These are phyloP conservation scores for Bombus sylvicola DNA, from an alignment of 1,140 invertebrate species.

Conservation along the genomic window DNA sequence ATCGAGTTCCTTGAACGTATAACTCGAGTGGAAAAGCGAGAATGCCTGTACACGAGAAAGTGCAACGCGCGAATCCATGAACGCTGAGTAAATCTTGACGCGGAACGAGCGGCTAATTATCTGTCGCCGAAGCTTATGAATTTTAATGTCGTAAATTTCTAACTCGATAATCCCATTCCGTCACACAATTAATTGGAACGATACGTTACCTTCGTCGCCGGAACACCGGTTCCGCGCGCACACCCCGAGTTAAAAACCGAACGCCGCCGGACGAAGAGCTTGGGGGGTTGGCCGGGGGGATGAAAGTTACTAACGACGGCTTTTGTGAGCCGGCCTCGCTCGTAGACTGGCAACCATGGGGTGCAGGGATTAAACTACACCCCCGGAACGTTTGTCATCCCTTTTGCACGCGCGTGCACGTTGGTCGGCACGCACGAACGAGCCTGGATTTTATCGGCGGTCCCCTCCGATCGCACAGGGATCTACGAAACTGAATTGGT, in stretches of 20 bases:
- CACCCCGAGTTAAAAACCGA: slow-evolving; percentile 38
- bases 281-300: slow-evolving; percentile 32
- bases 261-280: slow-evolving; percentile 6
- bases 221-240: neutral
- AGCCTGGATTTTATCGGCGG: slow-evolving; percentile 43
- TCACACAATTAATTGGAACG: slow-evolving; percentile 71
- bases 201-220: slow-evolving; percentile 63
- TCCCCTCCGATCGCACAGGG: neutral
- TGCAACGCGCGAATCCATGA: neutral
- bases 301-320: slow-evolving; percentile 74
- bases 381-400: slow-evolving; percentile 66
- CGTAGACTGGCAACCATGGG: slow-evolving; percentile 38
- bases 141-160: slow-evolving; percentile 68
- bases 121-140: slow-evolving; percentile 53
- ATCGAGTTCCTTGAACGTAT: neutral
- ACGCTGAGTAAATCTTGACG: slow-evolving; percentile 29
- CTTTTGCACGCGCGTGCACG: slow-evolving; percentile 26
- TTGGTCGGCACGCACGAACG: slow-evolving; percentile 28
- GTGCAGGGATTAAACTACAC: slow-evolving; percentile 63
- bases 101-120: slow-evolving; percentile 47
- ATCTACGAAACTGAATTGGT: neutral
- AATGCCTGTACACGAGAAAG: neutral
- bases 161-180: slow-evolving; percentile 58
- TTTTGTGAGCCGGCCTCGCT: slow-evolving; percentile 61
- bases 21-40: neutral